These are phyloP conservation scores for Diadumene lineata DNA, from an alignment of 92 coral and sea anemone species.

Conservation along the genomic window DNA sequence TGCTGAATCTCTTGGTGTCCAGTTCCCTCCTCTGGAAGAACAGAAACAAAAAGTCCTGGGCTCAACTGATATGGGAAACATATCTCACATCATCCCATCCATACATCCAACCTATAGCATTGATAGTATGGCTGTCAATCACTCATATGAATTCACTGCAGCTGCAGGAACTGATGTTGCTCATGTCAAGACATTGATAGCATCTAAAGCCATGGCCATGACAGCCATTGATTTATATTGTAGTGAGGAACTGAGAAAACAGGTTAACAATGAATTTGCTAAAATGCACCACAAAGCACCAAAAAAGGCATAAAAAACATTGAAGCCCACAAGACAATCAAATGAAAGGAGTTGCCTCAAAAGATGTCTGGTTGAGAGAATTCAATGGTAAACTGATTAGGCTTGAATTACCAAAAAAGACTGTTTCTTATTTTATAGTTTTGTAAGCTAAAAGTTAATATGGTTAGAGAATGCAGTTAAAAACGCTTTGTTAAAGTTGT, in stretches of 20 bases:
- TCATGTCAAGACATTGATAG: conserved; percentile 68
- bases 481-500: no score
- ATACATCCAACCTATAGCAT: conserved; percentile 70
- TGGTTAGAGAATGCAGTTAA: no score
- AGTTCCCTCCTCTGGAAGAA: conserved; percentile 45
- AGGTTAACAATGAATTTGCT: conserved; percentile 53
- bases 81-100: conserved; percentile 71
- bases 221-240: conserved; percentile 81
- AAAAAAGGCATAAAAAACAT: background rate
- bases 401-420: no score
- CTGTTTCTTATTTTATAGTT: no score
- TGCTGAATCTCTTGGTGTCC: conserved; percentile 82
- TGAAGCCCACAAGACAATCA: no score
- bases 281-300: background rate
- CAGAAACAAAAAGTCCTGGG: conserved; percentile 30
- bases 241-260: conserved; percentile 44
- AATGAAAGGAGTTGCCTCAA: no score
- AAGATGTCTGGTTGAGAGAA: no score
- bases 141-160: conserved; percentile 78
- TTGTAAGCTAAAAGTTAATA: no score
- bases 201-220: conserved; percentile 84
- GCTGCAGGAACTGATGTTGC: conserved; percentile 72
- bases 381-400: no score
- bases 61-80: conserved; percentile 86
- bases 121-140: conserved; percentile 67